Evolutionary conservation across 2,888 invertebrate species (phyloP), one percentile per base, ranked within the genome.

Genomic region (Rhamphomyia laevipes): DNA sequence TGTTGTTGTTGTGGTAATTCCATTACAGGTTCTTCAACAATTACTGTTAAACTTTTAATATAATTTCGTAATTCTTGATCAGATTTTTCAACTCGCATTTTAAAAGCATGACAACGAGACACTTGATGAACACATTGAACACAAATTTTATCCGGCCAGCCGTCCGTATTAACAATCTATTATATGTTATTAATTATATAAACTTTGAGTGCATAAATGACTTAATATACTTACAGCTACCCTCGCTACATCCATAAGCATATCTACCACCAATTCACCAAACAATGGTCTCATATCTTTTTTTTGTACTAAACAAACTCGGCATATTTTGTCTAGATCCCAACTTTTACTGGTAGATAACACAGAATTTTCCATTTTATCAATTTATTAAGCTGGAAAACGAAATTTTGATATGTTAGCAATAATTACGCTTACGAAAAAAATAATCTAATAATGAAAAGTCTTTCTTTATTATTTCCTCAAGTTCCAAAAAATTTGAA

Each of bases 211-310:
- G 21, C 4, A 17, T 2, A 2, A 12, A 7, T 12, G 43, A 27
- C 2, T 16, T 21, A 21, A 18, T 15, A 4, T 13, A 18, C 46
- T 73, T 68, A 76, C 78, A 68, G 75, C 74, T 55, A 80, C 75
- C 64, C 74, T 76, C 50, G 78, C 75, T 66, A 77, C 78, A 55
- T 76, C 77, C 78, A 78, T 78, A 57, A 80, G 59, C 80, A 80
- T 80, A 55, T 78, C 77, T 16, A 80, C 77, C 40, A 80, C 76
- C 55, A 78, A 75, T 63, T 79, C 80, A 56, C 77, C 77, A 60
- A 80, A 80, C 51, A 80, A 63, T 27, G 80, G 80, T 57, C 79
- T 70, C 79, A 80, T 79, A 60, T 80, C 80, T 61, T 78, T 79
- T 61, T 80, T 80, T 58, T 76, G 73, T 56, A 75, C 74, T 59